Conservation (phyloP, 2,797 vertebrate genomes). For the Monodelphis domestica region DNA sequence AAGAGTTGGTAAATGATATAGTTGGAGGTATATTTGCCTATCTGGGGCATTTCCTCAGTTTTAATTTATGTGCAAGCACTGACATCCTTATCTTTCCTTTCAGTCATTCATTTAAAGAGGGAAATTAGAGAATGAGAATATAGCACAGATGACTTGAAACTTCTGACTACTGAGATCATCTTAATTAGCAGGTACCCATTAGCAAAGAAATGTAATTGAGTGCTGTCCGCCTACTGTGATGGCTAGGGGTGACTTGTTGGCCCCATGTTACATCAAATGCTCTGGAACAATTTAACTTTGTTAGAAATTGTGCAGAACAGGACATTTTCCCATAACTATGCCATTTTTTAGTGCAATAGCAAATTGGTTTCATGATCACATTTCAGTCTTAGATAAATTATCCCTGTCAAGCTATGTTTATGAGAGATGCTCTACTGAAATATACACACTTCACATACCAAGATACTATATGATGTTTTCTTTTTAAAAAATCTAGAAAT, state of each 20-base stretch:
- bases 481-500: background rate
- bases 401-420: background rate
- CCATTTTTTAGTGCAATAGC: constrained; percentile 17
- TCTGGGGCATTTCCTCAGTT: background rate
- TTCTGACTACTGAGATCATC: background rate
- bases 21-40: background rate
- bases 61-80: background rate
- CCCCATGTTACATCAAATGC: background rate
- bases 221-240: constrained; percentile 24
- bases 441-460: background rate
- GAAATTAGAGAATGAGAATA: constrained; percentile 19
- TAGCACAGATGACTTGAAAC: background rate
- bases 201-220: constrained; percentile 36
- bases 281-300: constrained; percentile 4
- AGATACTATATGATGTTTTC: background rate
- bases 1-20: background rate
- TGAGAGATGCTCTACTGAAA: background rate
- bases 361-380: background rate
- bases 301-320: constrained; percentile 21
- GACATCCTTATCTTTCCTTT: background rate
- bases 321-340: background rate
- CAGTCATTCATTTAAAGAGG: constrained; percentile 8
- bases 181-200: constrained; percentile 15
- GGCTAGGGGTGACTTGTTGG: constrained; percentile 13
- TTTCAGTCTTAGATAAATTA: background rate